Base-by-base conservation (phyloP, 2,888 invertebrate genomes). In the Cremastinae sp. region DNA sequence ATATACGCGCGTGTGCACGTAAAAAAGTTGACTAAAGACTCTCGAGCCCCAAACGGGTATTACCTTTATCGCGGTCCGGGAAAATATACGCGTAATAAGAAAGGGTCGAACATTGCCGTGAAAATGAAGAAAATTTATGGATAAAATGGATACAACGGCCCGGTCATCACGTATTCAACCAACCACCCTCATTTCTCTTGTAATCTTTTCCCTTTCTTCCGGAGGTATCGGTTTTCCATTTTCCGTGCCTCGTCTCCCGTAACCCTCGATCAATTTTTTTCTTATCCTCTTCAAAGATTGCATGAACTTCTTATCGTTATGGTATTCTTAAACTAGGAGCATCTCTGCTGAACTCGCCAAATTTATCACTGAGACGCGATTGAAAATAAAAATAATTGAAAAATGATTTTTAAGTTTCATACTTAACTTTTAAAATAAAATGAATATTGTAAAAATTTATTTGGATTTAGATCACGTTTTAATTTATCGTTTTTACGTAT, bases 91-190 rank as follows among this genome's bases (percentile, higher is more conserved):
- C 55, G 20, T 9, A 59, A 78, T 78, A 83, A 83, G 82, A 80
- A 45, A 66, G 14, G 45, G 12, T 0, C 10, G 12, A 28, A 35
- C 43, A 72, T 51, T 62, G 70, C 49, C 37, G 64, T 74, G 83
- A 79, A 81, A 83, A 83, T 82, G 62, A 55, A 80, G 79, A 79
- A 75, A 80, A 78, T 81, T 83, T 78, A 74, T 47, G 49, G 59
- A 28, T 62, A 51, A 49, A 45, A n/a, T 41, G 66, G 65, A 58
- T 65, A 59, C 43, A 51, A 53, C 59, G 64, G 58, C 53, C 65
- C n/a, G 28, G 39, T 72, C 49, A 64, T 58, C 56, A 5, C 28
- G 8, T 43, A 9, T 43, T 70, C 61, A 12, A 62, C 22, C 69
- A 28, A 59, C 45, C 16, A 8, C n/a, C 65, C 9, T 55, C 53